A percentile compares a stretch with the other conserved stretches of the same genome.
These are phyloP conservation scores for Ammodytes dubius DNA, from an alignment of 2,113 vertebrate species.

Conservation along the genomic window DNA sequence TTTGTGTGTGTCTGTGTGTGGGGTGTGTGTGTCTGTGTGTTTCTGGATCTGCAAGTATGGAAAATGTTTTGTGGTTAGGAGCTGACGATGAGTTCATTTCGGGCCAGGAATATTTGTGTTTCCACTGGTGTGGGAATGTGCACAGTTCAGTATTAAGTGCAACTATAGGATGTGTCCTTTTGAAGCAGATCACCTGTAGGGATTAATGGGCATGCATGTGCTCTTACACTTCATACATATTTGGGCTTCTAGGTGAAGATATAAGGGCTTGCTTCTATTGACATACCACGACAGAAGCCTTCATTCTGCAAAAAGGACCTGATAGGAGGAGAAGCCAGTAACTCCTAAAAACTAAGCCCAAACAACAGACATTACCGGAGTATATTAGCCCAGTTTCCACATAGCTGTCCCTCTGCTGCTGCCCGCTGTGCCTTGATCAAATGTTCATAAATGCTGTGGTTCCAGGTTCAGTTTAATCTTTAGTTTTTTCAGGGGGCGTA, in stretches of 20 bases:
- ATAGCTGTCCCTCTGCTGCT: conserved; percentile 47
- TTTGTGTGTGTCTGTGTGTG: conserved; percentile 14
- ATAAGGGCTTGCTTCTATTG: neutral
- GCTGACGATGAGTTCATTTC: conserved; percentile 40
- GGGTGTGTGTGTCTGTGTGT: conserved; percentile 13
- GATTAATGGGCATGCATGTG: neutral
- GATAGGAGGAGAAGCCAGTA: conserved; percentile 54
- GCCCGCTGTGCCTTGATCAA: conserved; percentile 27
- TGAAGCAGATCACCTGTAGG: neutral
- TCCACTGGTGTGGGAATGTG: neutral
- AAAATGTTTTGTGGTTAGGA: conserved; percentile 46
- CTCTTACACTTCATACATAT: neutral
- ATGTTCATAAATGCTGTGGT: neutral
- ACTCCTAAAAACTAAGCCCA: conserved; percentile 67
- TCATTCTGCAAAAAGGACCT: conserved; percentile 56
- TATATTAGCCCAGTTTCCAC: conserved; percentile 65
- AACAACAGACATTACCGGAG: conserved; percentile 68
- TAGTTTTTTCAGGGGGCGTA: neutral
- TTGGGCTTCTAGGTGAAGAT: conserved; percentile 1
- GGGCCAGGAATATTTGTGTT: conserved; percentile 16
- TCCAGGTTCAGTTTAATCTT: conserved; percentile 23
- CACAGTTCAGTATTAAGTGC: neutral
- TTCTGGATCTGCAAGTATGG: conserved; percentile 36
- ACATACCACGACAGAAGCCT: conserved; percentile 36
- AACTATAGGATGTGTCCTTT: neutral